These are phyloP conservation scores for Misgurnus anguillicaudatus DNA, from an alignment of 2,113 vertebrate species.

Conservation along the genomic window DNA sequence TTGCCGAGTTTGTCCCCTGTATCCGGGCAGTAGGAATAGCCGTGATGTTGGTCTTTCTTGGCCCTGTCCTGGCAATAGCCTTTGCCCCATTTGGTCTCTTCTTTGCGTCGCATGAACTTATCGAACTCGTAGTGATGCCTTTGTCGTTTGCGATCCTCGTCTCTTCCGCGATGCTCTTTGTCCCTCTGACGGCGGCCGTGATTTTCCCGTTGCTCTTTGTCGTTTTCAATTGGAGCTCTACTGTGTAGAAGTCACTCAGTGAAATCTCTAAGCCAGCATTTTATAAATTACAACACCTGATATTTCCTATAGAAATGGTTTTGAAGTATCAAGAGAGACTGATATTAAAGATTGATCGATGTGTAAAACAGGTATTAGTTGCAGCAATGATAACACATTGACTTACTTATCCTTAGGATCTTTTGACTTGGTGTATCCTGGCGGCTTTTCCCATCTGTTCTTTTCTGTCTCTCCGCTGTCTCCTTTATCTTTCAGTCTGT, in stretches of 20 bases:
- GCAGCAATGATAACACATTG: not conserved
- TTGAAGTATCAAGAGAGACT: too few relatives aligned
- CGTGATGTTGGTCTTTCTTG: constrained; percentile 87
- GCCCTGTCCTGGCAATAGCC: constrained; percentile 85
- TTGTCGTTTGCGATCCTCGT: constrained; percentile 85
- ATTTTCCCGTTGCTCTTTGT: constrained; percentile 87
- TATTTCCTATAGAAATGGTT: too few relatives aligned
- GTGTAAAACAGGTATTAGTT: not conserved
- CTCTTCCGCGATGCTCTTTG: constrained; percentile 83
- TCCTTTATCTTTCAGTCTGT: constrained; percentile 85
- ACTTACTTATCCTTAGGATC: constrained; percentile 86
- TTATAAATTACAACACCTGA: too few relatives aligned
- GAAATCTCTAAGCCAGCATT: too few relatives aligned
- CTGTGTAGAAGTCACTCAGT: constrained; percentile 29
- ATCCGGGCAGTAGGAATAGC: constrained; percentile 78
- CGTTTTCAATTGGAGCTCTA: constrained; percentile 85
- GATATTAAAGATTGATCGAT: too few relatives aligned
- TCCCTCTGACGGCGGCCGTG: constrained; percentile 83
- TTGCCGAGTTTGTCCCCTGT: constrained; percentile 82
- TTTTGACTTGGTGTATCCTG: constrained; percentile 76
- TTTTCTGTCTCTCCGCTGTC: constrained; percentile 80
- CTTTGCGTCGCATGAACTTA: constrained; percentile 85
- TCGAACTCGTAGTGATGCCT: constrained; percentile 86
- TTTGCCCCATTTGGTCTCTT: constrained; percentile 92
- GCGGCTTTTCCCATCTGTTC: constrained; percentile 80